These are phyloP conservation scores for Zosterops japonicus DNA, from an alignment of 2,113 vertebrate species.

Conservation along the genomic window DNA sequence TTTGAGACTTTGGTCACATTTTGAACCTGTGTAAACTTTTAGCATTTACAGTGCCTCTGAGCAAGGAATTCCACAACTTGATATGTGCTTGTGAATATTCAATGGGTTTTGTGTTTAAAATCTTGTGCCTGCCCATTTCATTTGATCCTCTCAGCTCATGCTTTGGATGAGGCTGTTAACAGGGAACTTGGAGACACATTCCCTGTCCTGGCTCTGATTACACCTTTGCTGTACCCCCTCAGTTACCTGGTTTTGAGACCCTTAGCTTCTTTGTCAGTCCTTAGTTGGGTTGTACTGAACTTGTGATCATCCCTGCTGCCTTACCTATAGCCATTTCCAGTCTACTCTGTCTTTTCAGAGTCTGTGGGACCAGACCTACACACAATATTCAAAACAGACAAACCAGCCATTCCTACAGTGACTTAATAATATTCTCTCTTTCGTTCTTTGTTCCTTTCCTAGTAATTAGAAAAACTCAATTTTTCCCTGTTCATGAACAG, in stretches of 20 bases:
- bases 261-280: not conserved
- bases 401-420: not conserved
- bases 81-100: not conserved
- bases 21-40: not conserved
- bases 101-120: not conserved
- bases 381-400: not conserved
- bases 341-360: not conserved
- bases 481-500: not conserved
- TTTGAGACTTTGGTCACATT: not conserved
- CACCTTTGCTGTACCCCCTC: not conserved
- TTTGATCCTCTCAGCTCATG: not conserved
- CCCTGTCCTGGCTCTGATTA: not conserved
- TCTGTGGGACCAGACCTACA: not conserved
- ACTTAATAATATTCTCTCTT: constrained; percentile 4
- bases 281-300: not conserved
- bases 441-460: not conserved
- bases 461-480: not conserved
- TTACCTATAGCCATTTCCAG: not conserved
- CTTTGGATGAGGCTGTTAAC: not conserved
- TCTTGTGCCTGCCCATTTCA: not conserved
- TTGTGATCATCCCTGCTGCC: not conserved
- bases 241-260: not conserved
- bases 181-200: not conserved
- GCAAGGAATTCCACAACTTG: not conserved
- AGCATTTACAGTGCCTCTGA: not conserved